phyloP scores from a whole-genome alignment of 2,888 invertebrate species.

The Spisula solida region DNA sequence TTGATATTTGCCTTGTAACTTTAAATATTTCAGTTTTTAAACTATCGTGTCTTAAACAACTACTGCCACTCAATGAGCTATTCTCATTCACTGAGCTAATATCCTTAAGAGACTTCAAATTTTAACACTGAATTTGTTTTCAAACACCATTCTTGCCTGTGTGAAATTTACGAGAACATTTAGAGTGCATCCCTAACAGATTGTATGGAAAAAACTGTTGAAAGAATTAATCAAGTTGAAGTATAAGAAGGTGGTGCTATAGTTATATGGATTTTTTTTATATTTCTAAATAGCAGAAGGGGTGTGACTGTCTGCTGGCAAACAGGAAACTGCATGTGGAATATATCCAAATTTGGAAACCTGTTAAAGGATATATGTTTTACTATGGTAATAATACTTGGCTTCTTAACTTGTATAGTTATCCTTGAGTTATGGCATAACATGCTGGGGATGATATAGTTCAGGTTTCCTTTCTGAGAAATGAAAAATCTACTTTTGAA shows the following conservation, averaged over 20 bases:
- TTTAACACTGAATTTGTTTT: neutral
- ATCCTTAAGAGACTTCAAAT: too few species aligned
- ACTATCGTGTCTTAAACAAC: too few species aligned
- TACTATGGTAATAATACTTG: too few species aligned
- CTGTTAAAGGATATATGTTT: neutral
- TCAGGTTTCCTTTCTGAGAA: neutral
- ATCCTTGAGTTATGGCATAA: too few species aligned
- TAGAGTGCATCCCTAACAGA: neutral
- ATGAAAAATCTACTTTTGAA: neutral
- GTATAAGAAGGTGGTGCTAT: neutral
- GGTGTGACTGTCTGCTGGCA: constrained; percentile 2
- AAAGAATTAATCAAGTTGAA: constrained; percentile 3
- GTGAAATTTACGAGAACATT: neutral
- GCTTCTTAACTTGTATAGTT: too few species aligned
- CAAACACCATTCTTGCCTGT: neutral
- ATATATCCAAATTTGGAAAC: neutral
- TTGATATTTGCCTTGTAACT: too few species aligned
- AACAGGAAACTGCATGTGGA: neutral
- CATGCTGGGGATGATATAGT: too few species aligned
- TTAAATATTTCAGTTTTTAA: too few species aligned
- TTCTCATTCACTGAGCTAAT: neutral
- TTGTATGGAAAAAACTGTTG: neutral
- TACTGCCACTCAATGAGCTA: too few species aligned
- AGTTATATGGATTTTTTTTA: constrained; percentile 16
- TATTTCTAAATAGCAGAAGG: neutral